phyloP scores from a whole-genome alignment of 1,140 invertebrate genomes.

The Bursaphelenchus mucronatus region DNA sequence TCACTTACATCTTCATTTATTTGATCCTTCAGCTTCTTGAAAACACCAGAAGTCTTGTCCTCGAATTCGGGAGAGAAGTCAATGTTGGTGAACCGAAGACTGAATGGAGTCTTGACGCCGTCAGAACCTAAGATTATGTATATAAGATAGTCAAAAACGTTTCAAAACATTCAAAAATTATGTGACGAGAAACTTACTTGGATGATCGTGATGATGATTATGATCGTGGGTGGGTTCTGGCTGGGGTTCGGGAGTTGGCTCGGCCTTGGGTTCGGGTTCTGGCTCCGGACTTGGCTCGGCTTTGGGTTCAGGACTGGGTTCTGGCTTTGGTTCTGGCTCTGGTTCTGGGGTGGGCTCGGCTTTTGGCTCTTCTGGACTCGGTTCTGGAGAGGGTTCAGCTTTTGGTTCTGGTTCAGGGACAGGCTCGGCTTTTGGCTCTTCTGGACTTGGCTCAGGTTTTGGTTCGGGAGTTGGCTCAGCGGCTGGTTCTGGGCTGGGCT shows the following conservation, averaged over 20 bases:
- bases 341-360: background rate
- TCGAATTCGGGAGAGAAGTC: conserved; percentile 25
- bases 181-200: conserved; percentile 11
- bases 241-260: conserved; percentile 17
- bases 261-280: background rate
- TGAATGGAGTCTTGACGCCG: conserved; percentile 25
- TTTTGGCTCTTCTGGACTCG: conserved; percentile 5
- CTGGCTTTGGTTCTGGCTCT: conserved; percentile 29
- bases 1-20: conserved; percentile 27
- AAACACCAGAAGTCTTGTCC: conserved; percentile 15
- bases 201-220: conserved; percentile 13
- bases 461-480: conserved; percentile 30
- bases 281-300: conserved; percentile 19
- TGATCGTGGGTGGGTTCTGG: conserved; percentile 12
- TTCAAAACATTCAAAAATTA: background rate
- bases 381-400: conserved; percentile 16
- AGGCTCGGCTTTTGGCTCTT: conserved; percentile 17
- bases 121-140: background rate
- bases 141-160: conserved; percentile 1
- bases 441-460: conserved; percentile 23
- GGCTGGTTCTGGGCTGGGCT: conserved; percentile 12
- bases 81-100: conserved; percentile 23
- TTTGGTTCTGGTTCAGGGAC: conserved; percentile 24
- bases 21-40: conserved; percentile 23
- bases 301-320: conserved; percentile 29